Conservation (phyloP, 2,888 invertebrate genomes). For the Fabriciana adippe region DNA sequence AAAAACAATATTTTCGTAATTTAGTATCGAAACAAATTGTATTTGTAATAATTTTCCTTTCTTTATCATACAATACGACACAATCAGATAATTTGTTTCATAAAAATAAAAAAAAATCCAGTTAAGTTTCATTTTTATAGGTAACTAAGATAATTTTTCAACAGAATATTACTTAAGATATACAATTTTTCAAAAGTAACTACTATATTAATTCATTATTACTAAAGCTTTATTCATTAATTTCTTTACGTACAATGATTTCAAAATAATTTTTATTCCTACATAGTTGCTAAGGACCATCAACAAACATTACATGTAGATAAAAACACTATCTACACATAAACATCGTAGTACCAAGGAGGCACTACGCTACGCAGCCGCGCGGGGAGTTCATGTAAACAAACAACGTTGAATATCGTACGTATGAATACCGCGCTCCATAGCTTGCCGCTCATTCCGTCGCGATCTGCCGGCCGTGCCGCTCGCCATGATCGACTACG, state of each 20-base stretch:
- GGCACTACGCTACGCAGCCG: constrained; percentile 33
- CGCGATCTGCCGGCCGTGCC: constrained; percentile 54
- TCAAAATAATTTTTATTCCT: not conserved
- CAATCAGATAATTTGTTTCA: no score
- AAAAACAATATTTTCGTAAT: no score
- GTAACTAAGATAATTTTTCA: no score
- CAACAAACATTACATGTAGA: constrained; percentile 6
- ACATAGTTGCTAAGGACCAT: constrained; percentile 16
- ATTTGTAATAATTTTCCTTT: no score
- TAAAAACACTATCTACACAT: constrained; percentile 26
- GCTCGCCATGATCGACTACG: constrained; percentile 72
- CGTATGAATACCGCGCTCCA: constrained; percentile 54
- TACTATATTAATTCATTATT: no score
- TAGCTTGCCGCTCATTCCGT: constrained; percentile 50
- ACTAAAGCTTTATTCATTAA: not conserved
- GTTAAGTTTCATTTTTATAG: no score
- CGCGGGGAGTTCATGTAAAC: constrained; percentile 49
- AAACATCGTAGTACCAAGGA: constrained; percentile 36
- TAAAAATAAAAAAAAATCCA: no score
- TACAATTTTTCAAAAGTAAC: not conserved
- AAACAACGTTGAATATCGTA: constrained; percentile 58
- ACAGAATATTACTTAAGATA: no score
- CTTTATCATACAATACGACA: no score
- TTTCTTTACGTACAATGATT: no score
- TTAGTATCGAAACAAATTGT: no score